Evolutionary conservation across 2,113 vertebrate species (phyloP), one percentile per base, ranked within the genome.

Genomic region (Elephantulus edwardii): DNA sequence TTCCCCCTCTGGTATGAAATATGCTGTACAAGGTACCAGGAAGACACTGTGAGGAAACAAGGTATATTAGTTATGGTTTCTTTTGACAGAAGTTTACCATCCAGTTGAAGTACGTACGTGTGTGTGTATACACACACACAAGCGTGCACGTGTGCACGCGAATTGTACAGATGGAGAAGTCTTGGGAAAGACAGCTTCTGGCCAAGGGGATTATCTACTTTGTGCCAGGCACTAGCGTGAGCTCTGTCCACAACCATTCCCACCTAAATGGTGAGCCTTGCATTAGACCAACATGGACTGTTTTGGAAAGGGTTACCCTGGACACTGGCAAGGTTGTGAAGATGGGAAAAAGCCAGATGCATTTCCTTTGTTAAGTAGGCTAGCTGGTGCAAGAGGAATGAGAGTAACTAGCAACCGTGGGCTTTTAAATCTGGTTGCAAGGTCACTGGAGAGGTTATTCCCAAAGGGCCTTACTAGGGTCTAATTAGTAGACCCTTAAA

Each of bases 1-100:
- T 85, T 92, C 92, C 86, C 91, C 92, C 86, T 91, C 64, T 62
- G 58, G n/a, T 79, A 38, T 6, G 30, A 92, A 48, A 78, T 92
- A 84, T 38, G n/a, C n/a, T n/a, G n/a, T 89, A 14, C 20, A 90
- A 87, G 35, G 83, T 58, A 68, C 64, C 48, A 6, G 62, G 88
- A 24, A 90, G 72, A 86, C n/a, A 64, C 30, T 81, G 35, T 38
- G 48, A 64, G 62, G 85, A 88, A 92, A 92, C 35, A 78, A 74
- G 77, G 88, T 52, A 4, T 82, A 38, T 88, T 76, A 81, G 71
- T 86, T 92, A 76, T 48, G 64, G 72, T 38, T 68, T 76, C 82
- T 83, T 91, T 28, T 80, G 60, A 48, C 56, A 58, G 54, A 92
- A 87, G 62, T 75, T 89, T 44, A 72, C 84, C 89, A 42, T 75